These are phyloP conservation scores for Athripsodes cinereus DNA, from an alignment of 2,888 invertebrate genomes.

Conservation along the genomic window DNA sequence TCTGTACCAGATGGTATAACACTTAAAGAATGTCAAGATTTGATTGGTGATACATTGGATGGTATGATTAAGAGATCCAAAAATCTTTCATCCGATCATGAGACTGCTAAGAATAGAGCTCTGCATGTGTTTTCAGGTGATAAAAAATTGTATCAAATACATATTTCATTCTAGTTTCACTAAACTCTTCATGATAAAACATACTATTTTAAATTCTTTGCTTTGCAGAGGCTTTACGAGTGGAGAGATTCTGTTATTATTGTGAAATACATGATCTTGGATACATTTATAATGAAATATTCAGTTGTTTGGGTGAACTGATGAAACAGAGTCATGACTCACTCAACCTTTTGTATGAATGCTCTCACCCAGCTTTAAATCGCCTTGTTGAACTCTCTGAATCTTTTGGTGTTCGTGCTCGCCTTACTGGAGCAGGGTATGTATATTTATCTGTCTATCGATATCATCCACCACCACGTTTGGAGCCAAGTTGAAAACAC, in stretches of 20 bases:
- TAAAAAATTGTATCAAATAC: no score
- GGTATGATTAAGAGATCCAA: slow-evolving; percentile 67
- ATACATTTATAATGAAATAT: slow-evolving; percentile 40
- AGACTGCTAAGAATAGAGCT: slow-evolving; percentile 80
- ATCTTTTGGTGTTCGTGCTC: slow-evolving; percentile 68
- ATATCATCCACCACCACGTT: no score
- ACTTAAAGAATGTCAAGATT: slow-evolving; percentile 70
- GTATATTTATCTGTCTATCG: no score
- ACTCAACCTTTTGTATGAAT: slow-evolving; percentile 80
- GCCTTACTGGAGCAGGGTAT: slow-evolving; percentile 91
- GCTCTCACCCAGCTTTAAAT: slow-evolving; percentile 87
- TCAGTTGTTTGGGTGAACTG: slow-evolving; percentile 58
- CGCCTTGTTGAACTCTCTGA: slow-evolving; percentile 68
- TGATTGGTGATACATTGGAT: slow-evolving; percentile 54
- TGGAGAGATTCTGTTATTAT: slow-evolving; percentile 11
- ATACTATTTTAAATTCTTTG: no score
- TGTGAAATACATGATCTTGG: slow-evolving; percentile 27
- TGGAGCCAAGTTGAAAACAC: no score
- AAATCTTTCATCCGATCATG: slow-evolving; percentile 55
- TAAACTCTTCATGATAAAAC: no score
- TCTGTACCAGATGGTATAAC: slow-evolving; percentile 38
- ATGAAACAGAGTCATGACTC: slow-evolving; percentile 90
- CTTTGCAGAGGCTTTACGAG: slow-evolving; percentile 13
- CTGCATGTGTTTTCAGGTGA: slow-evolving; percentile 82
- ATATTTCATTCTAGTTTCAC: no score